Evolutionary conservation across 2,888 invertebrate species (phyloP).

Genomic region (Scrobipalpa atriplicella): DNA sequence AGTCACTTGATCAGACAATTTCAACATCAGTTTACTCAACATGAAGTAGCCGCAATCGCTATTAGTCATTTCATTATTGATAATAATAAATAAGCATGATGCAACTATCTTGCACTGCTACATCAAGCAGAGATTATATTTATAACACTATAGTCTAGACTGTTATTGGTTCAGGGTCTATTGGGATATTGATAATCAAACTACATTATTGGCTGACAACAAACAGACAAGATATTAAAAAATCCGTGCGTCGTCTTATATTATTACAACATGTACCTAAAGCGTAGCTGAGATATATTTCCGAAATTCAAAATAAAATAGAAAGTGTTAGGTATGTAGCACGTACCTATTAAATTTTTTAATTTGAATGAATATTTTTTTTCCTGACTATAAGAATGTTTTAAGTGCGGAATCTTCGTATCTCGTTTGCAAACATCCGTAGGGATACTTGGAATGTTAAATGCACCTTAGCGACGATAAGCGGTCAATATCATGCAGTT

Average conservation of each 20-base stretch:
- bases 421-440: conserved; percentile 64
- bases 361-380: too few species aligned
- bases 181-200: too few species aligned
- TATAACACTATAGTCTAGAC: not conserved
- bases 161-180: too few species aligned
- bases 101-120: conserved; percentile 2
- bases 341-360: too few species aligned
- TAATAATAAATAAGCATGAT: conserved; percentile 17
- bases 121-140: not conserved
- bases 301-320: too few species aligned
- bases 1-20: not conserved
- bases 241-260: too few species aligned
- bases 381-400: not conserved
- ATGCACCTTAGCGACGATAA: conserved; percentile 56
- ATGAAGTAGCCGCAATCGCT: not conserved
- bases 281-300: too few species aligned
- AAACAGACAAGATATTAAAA: too few species aligned
- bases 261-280: too few species aligned
- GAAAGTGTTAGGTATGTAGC: too few species aligned
- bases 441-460: conserved; percentile 25
- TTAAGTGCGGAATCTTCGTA: conserved; percentile 50
- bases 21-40: not conserved
- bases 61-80: conserved; percentile 4
- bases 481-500: conserved; percentile 42
- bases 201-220: too few species aligned